Conservation (phyloP, 2,113 vertebrate species). For the Himantopus leucocephalus region DNA sequence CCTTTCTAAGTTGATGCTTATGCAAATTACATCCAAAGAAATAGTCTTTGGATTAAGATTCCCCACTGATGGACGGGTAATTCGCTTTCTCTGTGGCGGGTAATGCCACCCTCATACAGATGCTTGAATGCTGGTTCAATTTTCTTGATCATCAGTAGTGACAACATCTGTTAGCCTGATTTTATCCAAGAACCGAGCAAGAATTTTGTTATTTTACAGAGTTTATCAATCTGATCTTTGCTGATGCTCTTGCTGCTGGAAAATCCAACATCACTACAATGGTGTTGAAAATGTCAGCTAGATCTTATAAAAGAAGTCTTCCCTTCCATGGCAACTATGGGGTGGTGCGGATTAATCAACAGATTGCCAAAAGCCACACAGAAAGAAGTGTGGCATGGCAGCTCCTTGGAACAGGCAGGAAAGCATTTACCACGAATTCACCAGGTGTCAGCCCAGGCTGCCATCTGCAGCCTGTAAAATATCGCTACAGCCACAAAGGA, state of each 20-base stretch:
- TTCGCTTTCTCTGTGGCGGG: not conserved
- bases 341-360: not conserved
- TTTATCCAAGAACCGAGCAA: not conserved
- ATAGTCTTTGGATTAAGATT: slow-evolving; percentile 19
- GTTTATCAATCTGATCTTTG: not conserved
- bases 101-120: not conserved
- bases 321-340: not conserved
- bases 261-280: not conserved
- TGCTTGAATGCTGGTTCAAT: not conserved
- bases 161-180: slow-evolving; percentile 20
- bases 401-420: not conserved
- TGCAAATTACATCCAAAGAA: slow-evolving; percentile 28
- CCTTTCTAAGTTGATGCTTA: not conserved
- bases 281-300: not conserved
- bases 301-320: not conserved
- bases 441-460: not conserved
- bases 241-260: not conserved
- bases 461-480: not conserved
- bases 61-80: not conserved
- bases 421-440: not conserved
- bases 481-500: not conserved
- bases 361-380: not conserved
- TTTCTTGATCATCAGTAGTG: not conserved
- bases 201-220: slow-evolving; percentile 14
- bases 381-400: not conserved